These are phyloP conservation scores for Myotis pilosus DNA, from an alignment of 2,797 vertebrate species.

Conservation along the genomic window DNA sequence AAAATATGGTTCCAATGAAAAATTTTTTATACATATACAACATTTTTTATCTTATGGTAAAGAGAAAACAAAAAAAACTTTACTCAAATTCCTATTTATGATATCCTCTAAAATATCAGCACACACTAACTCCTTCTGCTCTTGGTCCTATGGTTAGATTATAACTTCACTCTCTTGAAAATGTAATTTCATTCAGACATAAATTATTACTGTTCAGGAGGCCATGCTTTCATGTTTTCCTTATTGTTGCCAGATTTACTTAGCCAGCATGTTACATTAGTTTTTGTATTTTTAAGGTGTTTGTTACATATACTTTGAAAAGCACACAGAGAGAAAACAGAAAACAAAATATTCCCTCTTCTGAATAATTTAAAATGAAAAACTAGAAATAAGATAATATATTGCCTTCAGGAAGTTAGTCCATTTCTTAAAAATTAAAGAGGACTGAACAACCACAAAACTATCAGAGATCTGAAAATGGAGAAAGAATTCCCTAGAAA, in stretches of 20 bases:
- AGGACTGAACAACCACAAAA: not conserved
- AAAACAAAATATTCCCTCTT: conserved; percentile 34
- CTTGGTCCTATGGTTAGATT: not conserved
- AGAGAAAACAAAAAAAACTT: not conserved
- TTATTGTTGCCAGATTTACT: conserved; percentile 32
- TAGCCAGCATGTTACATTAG: not conserved
- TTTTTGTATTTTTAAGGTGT: conserved; percentile 41
- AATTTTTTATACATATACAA: not conserved
- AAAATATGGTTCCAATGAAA: not conserved
- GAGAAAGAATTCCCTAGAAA: conserved; percentile 16
- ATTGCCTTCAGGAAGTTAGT: not conserved
- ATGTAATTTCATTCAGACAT: conserved; percentile 41
- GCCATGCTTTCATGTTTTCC: not conserved
- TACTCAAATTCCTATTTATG: not conserved
- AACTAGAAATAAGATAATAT: not conserved
- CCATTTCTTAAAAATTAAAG: conserved; percentile 32
- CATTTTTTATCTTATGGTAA: conserved; percentile 13
- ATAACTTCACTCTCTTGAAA: conserved; percentile 2
- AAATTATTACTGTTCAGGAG: not conserved
- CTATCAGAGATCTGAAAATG: conserved; percentile 28
- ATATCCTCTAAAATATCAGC: not conserved
- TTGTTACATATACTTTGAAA: conserved; percentile 1
- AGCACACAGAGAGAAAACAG: not conserved
- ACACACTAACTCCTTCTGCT: not conserved
- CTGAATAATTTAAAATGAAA: conserved; percentile 11